Evolutionary conservation across 23 tunicate genomes (phyloP).

Genomic region (Oikopleura albicans): DNA sequence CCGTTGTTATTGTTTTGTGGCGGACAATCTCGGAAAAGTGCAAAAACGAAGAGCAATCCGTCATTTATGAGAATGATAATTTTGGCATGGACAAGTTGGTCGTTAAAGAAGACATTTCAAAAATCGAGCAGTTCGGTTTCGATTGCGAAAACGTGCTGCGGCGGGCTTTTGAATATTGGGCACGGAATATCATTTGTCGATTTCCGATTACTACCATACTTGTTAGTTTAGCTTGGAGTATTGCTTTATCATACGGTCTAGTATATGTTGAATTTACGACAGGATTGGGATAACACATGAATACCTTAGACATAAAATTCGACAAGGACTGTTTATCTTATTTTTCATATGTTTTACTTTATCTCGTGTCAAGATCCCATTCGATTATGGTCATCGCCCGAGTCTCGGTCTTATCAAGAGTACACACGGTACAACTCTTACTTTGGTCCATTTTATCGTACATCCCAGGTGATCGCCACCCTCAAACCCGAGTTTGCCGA

Average conservation of each 20-base stretch:
- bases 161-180: constrained; percentile 38
- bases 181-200: constrained; percentile 29
- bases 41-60: no score
- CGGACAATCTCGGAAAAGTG: no score
- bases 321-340: no score
- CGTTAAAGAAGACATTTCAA: background rate
- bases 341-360: no score
- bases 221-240: constrained; percentile 21
- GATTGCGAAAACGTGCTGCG: constrained; percentile 25
- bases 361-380: no score
- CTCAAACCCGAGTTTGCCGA: background rate
- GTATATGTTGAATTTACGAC: constrained; percentile 39
- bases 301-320: no score
- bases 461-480: background rate
- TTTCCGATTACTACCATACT: constrained; percentile 34
- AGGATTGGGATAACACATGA: no score
- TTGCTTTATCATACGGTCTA: constrained; percentile 34
- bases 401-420: constrained; percentile 28
- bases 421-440: background rate
- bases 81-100: background rate
- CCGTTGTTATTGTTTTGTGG: background rate
- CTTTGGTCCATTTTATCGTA: background rate
- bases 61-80: no score
- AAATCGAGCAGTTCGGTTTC: constrained; percentile 17
- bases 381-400: constrained; percentile 61